Base-by-base conservation (phyloP, 2,888 invertebrate genomes). In the Tipula helvola region DNA sequence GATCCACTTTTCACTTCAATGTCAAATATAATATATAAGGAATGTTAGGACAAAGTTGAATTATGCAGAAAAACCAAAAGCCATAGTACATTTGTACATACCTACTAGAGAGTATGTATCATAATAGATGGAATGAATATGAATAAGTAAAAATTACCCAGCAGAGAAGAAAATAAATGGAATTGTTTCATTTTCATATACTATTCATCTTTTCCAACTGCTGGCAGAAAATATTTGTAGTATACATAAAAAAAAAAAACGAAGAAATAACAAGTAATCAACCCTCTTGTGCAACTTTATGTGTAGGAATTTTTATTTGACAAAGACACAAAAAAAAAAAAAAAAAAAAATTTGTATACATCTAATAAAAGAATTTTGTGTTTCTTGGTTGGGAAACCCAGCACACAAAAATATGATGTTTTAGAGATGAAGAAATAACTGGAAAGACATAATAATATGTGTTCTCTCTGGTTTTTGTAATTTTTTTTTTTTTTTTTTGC, bases 271-370 rank as follows among this genome's bases (percentile, higher is more conserved):
- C 71, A 28, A 71, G 71, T 71, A 71, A 71, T 71, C 71, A 71
- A 71, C 71, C 71, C 71, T 71, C 71, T 71, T 71, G 71, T 71
- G 71, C 71, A 71, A 71, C n/a, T 71, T 71, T 71, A 71, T 71
- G 71, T 71, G 71, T 28, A 71, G 71, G 71, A 71, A 71, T 71
- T 71, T 71, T 71, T 71, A 71, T 71, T 71, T 71, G 71, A 71
- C 71, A 71, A 71, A 71, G 71, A 71, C 71, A 71, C 57, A 57
- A 57, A 57, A 52, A 52, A 12, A 52, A 52, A n/a, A n/a, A n/a
- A n/a, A n/a, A n/a, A 28, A 1, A 28, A 28, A 28, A 28, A 16
- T 16, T 4, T 71, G 2, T 28, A 71, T 71, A 52, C 52, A 71
- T 71, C 18, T 71, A 28, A 28, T 10, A 71, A 28, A 71, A 71